Base-by-base conservation (phyloP, 2,797 vertebrate species). In the Ataeniobius toweri region DNA sequence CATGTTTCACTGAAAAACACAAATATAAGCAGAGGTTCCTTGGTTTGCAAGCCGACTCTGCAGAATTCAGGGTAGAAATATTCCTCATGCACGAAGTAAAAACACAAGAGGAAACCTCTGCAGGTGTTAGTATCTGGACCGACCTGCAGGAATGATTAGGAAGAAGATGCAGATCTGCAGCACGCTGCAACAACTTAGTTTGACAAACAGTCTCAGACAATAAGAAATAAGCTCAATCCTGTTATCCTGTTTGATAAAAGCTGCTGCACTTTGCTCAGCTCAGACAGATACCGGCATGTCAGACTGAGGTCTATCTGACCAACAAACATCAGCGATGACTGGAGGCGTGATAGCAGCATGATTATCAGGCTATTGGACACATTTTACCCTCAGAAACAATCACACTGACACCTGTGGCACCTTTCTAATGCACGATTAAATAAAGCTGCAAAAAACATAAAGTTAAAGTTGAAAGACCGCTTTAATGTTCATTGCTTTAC, bases 201-300 rank as follows among this genome's bases (percentile, higher is more conserved):
- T 22, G 41, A 31, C 26, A 20, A 53, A 41, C 18, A 50, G 28
- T 61, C 26, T 18, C 20, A 13, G 28, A 51, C 3, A 31, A 18
- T 7, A 7, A 71, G 53, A 58, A 26, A 55, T 41, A 31, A 44
- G 71, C 71, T 41, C 5, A 16, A 44, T 79, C 63, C 18, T 2
- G 2, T 44, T 63, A 71, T 61, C 46, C 68, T n/a, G 31, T 2
- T 46, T 56, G 79, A 72, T 65, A 26, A 79, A 67, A 14, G 28
- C 1, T n/a, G 46, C 58, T 44, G 59, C 58, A 16, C 75, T 71
- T 61, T 71, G 61, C 12, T 59, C 71, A 65, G 63, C 20, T 5
- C 22, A 65, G 31, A 41, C 63, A n/a, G 31, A 76, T 59, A 59
- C 39, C 46, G 46, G 36, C 28, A 22, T 48, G 26, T 77, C 80